These are phyloP conservation scores for Alces alces DNA, from an alignment of 2,113 vertebrate species.

Conservation along the genomic window DNA sequence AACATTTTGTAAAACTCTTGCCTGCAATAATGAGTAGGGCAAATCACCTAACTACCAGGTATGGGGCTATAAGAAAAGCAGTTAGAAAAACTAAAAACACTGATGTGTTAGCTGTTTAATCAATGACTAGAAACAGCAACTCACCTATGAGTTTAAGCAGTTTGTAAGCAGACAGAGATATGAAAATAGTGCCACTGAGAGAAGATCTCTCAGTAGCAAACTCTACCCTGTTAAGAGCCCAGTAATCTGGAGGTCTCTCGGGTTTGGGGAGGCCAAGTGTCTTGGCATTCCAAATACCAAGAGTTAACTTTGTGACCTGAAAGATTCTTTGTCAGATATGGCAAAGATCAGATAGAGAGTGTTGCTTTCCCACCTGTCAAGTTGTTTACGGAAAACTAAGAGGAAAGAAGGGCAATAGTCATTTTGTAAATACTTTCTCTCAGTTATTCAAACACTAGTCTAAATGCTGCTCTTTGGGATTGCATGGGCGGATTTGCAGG, in stretches of 20 bases:
- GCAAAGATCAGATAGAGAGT: not conserved
- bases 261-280: not conserved
- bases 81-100: slow-evolving; percentile 1
- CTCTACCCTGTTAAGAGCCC: not conserved
- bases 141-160: not conserved
- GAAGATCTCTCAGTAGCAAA: not conserved
- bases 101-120: not conserved
- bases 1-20: not conserved
- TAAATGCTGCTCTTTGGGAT: not conserved
- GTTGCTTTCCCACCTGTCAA: not conserved
- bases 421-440: slow-evolving; percentile 20
- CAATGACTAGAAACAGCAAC: not conserved
- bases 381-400: not conserved
- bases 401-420: not conserved
- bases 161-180: not conserved
- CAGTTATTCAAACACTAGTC: not conserved
- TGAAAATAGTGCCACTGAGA: not conserved
- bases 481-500: not conserved
- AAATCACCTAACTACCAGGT: not conserved
- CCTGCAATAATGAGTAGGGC: not conserved
- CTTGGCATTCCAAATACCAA: not conserved
- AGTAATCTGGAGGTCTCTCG: not conserved
- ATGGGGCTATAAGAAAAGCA: not conserved
- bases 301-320: not conserved
- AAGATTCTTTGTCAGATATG: not conserved